Evolutionary conservation across 2,888 invertebrate species (phyloP), one percentile per base, ranked within the genome.

Genomic region (Apamea crenata): DNA sequence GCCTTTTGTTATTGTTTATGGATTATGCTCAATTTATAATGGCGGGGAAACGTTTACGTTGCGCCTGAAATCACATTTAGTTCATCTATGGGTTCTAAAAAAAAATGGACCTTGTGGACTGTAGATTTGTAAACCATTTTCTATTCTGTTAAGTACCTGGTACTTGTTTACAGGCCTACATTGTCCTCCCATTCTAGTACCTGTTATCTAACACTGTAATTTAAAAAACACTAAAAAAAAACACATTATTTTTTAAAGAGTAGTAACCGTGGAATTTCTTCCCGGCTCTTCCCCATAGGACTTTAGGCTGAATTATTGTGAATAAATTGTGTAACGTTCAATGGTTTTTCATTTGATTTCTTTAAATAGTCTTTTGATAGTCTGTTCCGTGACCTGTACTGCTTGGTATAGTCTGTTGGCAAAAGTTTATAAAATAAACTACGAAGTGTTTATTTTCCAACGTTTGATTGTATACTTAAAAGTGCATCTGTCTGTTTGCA

Each of bases 1-100:
- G 77, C 70, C 72, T 75, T 84, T 84, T 87, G 87, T 85, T 87
- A 68, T 70, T 80, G 78, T 80, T 76, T 74, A 44, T 78, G 65
- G n/a, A 21, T 77, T 73, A 47, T n/a, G 68, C 44, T 71, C n/a
- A 77, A 73, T 77, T 77, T 77, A 75, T 40, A 72, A 40, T 63
- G 76, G 36, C 25, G 65, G 67, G 32, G 5, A 16, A 66, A 59
- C 72, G 65, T 76, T 82, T 85, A 68, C 44, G 21, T 50, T 75
- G 40, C 16, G 14, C 32, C 56, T 75, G 21, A 56, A 84, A n/a
- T 32, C n/a, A 25, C 4, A 56, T 81, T 66, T 73, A 40, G 47
- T 44, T 1, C 18, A 1, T 47, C 21, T 12, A 5, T 36, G 47
- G 8, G 72, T n/a, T n/a, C n/a, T n/a, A n/a, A n/a, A n/a, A n/a